Evolutionary conservation across 2,888 invertebrate species (phyloP).

Genomic region (Cryptophagus acutangulus): DNA sequence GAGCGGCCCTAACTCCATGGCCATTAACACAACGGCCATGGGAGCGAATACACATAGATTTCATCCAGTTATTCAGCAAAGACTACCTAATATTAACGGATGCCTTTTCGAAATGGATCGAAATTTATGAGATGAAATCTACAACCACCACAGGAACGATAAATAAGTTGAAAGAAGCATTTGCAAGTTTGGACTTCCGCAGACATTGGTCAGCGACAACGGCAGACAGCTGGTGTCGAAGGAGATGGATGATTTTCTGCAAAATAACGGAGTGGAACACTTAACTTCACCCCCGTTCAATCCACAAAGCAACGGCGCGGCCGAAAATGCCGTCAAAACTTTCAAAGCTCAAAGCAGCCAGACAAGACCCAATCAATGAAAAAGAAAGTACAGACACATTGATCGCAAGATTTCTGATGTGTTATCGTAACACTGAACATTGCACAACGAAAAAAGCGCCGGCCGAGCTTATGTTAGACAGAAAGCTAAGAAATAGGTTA

Average conservation of each 20-base stretch:
- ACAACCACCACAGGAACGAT: slow-evolving; percentile 6
- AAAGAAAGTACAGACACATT: background rate
- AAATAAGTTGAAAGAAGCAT: slow-evolving; percentile 5
- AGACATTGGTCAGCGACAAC: slow-evolving; percentile 7
- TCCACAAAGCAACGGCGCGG: slow-evolving; percentile 12
- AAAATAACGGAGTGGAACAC: slow-evolving; percentile 14
- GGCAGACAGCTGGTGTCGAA: slow-evolving; percentile 8
- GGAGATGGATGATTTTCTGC: slow-evolving; percentile 9
- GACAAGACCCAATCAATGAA: slow-evolving; percentile 7
- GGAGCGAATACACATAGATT: slow-evolving; percentile 8
- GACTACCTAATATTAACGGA: slow-evolving; percentile 5
- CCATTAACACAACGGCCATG: slow-evolving; percentile 1
- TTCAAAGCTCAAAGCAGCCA: slow-evolving; percentile 10
- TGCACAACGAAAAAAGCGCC: slow-evolving; percentile 10
- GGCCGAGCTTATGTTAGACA: slow-evolving; percentile 5
- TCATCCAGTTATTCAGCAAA: slow-evolving; percentile 3
- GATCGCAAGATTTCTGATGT: slow-evolving; percentile 8
- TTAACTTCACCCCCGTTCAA: slow-evolving; percentile 13
- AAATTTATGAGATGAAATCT: slow-evolving; percentile 5
- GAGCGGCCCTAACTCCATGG: slow-evolving; percentile 7
- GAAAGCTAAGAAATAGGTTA: no score
- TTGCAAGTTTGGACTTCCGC: slow-evolving; percentile 12
- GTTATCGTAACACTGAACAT: slow-evolving; percentile 10
- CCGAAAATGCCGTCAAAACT: slow-evolving; percentile 15
- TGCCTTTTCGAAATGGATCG: slow-evolving; percentile 10